These are phyloP conservation scores for Sclerurus mexicanus DNA, from an alignment of 2,113 vertebrate species.

Conservation along the genomic window DNA sequence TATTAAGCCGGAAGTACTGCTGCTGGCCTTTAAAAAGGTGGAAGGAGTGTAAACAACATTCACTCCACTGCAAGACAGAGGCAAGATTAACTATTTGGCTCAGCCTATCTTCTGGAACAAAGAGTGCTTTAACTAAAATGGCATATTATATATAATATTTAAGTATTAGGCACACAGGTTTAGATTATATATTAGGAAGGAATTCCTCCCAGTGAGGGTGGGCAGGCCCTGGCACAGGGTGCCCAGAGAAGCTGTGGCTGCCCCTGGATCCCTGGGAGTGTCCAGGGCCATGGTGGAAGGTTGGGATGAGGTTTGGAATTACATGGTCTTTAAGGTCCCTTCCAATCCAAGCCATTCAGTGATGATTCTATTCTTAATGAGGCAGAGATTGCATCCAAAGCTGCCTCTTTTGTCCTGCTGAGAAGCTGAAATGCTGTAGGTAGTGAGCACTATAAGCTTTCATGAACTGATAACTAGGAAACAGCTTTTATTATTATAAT, in stretches of 20 bases:
- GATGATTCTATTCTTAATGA: background rate
- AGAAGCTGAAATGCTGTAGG: background rate
- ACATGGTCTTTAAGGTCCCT: background rate
- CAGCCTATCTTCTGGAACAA: background rate
- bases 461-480: background rate
- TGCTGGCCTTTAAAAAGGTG: background rate
- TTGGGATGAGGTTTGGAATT: background rate
- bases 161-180: background rate
- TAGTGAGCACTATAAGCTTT: background rate
- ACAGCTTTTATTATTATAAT: slow-evolving; percentile 9
- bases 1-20: background rate
- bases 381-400: background rate
- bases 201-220: background rate
- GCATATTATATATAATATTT: background rate
- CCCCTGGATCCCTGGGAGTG: background rate
- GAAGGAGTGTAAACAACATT: background rate
- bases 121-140: background rate
- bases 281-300: background rate
- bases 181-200: background rate
- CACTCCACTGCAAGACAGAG: background rate
- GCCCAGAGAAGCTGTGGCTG: background rate
- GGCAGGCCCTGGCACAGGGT: background rate
- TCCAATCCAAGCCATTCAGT: background rate
- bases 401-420: background rate
- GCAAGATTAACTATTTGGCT: background rate